A percentile compares a stretch with the other conserved stretches of the same genome.
Evolutionary conservation across 2,888 invertebrate genomes (phyloP).

Genomic region (Chalcosyrphus nemorum): DNA sequence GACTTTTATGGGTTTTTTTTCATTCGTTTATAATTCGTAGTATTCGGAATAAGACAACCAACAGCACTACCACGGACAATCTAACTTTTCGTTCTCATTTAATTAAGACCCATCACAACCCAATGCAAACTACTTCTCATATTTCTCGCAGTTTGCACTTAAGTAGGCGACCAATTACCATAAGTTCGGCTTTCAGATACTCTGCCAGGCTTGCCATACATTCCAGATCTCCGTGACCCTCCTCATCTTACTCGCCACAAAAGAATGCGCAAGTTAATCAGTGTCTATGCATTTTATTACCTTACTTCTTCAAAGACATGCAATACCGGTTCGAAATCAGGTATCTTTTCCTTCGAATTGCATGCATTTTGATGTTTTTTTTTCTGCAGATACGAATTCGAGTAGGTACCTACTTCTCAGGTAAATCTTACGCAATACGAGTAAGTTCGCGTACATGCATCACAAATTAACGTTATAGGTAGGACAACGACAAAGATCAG

Average conservation of each 20-base stretch:
- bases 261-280: slow-evolving; percentile 1
- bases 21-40: too few relatives aligned
- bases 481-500: slow-evolving; percentile 3
- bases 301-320: too few relatives aligned
- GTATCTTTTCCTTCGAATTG: background rate
- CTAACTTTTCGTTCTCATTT: too few relatives aligned
- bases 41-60: too few relatives aligned
- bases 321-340: background rate
- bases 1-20: too few relatives aligned
- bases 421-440: slow-evolving; percentile 18
- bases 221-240: background rate
- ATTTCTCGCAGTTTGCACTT: too few relatives aligned
- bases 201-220: background rate
- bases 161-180: too few relatives aligned
- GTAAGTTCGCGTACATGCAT: background rate
- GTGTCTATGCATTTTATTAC: background rate
- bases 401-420: background rate
- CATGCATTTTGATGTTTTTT: background rate
- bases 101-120: too few relatives aligned
- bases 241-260: background rate
- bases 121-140: too few relatives aligned
- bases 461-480: slow-evolving; percentile 8
- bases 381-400: too few relatives aligned
- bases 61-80: too few relatives aligned
- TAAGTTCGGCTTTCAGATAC: background rate